Evolutionary conservation across 1,140 invertebrate species (phyloP), one percentile per base, ranked within the genome.

Genomic region (Drosophila persimilis): DNA sequence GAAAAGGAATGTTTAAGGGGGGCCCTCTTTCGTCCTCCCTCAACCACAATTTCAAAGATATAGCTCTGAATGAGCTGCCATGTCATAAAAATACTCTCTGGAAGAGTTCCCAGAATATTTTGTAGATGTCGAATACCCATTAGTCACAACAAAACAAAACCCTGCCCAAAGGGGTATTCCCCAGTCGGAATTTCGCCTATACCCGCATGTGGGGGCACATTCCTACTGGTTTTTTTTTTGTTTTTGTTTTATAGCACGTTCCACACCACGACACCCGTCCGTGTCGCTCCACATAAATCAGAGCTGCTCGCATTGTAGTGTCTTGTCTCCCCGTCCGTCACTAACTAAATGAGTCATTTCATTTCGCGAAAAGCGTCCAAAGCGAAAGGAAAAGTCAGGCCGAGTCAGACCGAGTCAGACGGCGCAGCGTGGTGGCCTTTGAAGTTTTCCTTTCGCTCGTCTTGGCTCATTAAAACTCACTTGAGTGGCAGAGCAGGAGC

Each of bases 271-370:
- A 11, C 31, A 35, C 31, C 31, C 15, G n/a, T 44, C 29, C 35
- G 26, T 35, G 60, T 6, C 53, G 62, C 56, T 51, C 29, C 44
- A 56, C 64, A 71, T 77, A 80, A 79, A 79, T 80, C 64, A 80
- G 66, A 78, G 71, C 24, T 57, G 8, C 50, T 74, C 51, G 56
- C 71, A 65, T 60, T 75, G 72, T 75, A 77, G 72, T 56, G 41
- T 29, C 51, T 20, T 20, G 43, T 17, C 7, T 31, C 8, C 3
- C 24, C 24, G 24, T 26, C 24, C 24, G 35, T 39, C 35, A 39
- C 24, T 43, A 29, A 35, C 65, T 77, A 74, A 75, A 75, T 77
- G 75, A 77, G 65, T 77, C 75, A 77, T 77, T 77, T 57, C 44
- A 48, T 57, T 61, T 22, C 24, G 8, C 31, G 20, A n/a, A 20